phyloP scores from a whole-genome alignment of 1,140 invertebrate species.

The Drosophila orosa region DNA sequence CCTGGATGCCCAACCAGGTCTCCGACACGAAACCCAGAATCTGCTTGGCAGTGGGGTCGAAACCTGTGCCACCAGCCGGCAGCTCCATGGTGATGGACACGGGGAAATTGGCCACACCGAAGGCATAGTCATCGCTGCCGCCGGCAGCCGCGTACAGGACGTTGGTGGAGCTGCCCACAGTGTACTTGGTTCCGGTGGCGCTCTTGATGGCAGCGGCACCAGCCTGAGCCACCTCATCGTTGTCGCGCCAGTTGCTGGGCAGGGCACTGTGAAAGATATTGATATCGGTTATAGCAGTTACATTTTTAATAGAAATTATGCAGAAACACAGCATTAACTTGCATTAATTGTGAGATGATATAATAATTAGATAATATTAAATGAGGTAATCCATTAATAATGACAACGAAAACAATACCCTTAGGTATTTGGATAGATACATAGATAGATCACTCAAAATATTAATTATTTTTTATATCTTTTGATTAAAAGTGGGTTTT shows the following conservation, averaged over 20 bases:
- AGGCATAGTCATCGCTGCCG: slow-evolving; percentile 89
- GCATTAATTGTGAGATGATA: no score
- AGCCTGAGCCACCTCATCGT: slow-evolving; percentile 84
- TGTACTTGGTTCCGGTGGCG: slow-evolving; percentile 85
- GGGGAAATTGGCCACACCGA: slow-evolving; percentile 86
- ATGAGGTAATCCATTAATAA: no score
- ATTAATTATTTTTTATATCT: no score
- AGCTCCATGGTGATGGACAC: slow-evolving; percentile 90
- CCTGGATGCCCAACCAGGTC: slow-evolving; percentile 89
- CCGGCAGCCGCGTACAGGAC: slow-evolving; percentile 86
- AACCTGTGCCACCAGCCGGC: slow-evolving; percentile 87
- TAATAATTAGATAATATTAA: no score
- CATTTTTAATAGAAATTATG: background rate
- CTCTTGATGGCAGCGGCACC: slow-evolving; percentile 84
- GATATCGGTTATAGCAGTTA: background rate
- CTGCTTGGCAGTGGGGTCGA: slow-evolving; percentile 87
- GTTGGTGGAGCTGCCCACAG: slow-evolving; percentile 87
- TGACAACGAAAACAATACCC: no score
- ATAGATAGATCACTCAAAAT: no score
- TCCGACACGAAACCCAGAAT: slow-evolving; percentile 88
- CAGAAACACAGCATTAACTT: background rate
- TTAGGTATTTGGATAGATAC: no score
- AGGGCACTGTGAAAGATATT: slow-evolving; percentile 41
- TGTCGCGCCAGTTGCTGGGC: slow-evolving; percentile 71
- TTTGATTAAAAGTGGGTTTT: no score